Evolutionary conservation across 2,888 invertebrate species (phyloP).

Genomic region (Lasioglossum malachurum): DNA sequence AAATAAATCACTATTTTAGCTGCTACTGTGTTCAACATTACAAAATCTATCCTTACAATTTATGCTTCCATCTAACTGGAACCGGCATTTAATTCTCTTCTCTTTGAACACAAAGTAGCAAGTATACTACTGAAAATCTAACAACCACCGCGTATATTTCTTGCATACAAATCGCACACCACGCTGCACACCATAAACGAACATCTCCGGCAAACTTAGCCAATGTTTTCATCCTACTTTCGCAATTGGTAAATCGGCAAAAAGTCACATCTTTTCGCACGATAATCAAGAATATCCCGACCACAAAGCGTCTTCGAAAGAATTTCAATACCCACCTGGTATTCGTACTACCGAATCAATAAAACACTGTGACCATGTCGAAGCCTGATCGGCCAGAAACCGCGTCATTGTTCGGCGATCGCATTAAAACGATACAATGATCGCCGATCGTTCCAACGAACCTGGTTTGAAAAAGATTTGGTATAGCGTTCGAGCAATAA

Average conservation of each 20-base stretch:
- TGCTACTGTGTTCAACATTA: not conserved
- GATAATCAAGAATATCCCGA: not conserved
- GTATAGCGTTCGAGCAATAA: slow-evolving; percentile 40
- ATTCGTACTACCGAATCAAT: not conserved
- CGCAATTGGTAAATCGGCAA: not conserved
- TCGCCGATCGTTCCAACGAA: not conserved
- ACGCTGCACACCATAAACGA: not conserved
- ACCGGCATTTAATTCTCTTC: not conserved
- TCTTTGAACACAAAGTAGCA: not conserved
- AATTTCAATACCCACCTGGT: not conserved
- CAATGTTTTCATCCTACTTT: not conserved
- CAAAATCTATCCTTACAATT: not conserved
- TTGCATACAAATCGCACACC: not conserved
- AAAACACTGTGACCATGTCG: not conserved
- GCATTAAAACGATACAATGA: not conserved
- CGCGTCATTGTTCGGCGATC: not conserved
- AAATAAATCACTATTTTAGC: not conserved
- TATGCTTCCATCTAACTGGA: not conserved
- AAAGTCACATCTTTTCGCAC: not conserved
- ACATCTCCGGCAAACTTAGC: not conserved
- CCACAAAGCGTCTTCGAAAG: not conserved
- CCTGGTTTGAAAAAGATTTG: not conserved
- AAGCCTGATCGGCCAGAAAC: not conserved
- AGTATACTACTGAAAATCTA: not conserved
- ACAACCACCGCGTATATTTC: not conserved